Percentiles rank a stretch among this genome's conserved stretches.
These are phyloP conservation scores for Lerema accius DNA, from an alignment of 1,140 invertebrate species.

Conservation along the genomic window DNA sequence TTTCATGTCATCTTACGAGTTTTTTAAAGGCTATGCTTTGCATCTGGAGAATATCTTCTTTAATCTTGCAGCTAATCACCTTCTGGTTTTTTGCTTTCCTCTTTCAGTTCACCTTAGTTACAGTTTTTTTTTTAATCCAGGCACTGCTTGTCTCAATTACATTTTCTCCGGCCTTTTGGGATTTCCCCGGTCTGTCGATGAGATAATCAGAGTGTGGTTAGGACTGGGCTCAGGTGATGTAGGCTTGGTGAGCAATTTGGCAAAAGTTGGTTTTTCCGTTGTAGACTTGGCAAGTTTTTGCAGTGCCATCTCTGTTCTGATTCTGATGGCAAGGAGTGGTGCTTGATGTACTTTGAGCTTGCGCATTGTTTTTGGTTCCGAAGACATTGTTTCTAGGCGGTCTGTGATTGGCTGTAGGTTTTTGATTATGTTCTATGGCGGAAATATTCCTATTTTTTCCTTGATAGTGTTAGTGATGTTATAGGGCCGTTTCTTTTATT, in stretches of 20 bases:
- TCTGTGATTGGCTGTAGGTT: no score
- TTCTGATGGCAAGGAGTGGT: neutral
- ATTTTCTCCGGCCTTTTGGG: slow-evolving; percentile 27
- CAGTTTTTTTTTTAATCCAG: slow-evolving; percentile 10
- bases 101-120: slow-evolving; percentile 19
- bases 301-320: neutral
- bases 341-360: neutral
- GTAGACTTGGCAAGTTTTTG: no score
- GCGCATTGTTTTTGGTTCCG: neutral
- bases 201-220: slow-evolving; percentile 39
- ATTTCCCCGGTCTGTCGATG: slow-evolving; percentile 26
- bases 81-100: slow-evolving; percentile 37
- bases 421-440: no score
- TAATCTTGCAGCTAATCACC: slow-evolving; percentile 31
- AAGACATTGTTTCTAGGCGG: no score
- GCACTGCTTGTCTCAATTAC: slow-evolving; percentile 19
- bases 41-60: slow-evolving; percentile 22
- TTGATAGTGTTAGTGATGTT: no score
- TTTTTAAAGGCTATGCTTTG: no score
- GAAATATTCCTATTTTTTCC: no score
- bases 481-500: no score
- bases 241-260: neutral
- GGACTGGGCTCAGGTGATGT: slow-evolving; percentile 2
- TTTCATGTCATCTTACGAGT: no score
- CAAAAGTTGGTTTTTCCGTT: neutral